Base-by-base conservation (phyloP, 1,140 invertebrate genomes). In the Plodia interpunctella region DNA sequence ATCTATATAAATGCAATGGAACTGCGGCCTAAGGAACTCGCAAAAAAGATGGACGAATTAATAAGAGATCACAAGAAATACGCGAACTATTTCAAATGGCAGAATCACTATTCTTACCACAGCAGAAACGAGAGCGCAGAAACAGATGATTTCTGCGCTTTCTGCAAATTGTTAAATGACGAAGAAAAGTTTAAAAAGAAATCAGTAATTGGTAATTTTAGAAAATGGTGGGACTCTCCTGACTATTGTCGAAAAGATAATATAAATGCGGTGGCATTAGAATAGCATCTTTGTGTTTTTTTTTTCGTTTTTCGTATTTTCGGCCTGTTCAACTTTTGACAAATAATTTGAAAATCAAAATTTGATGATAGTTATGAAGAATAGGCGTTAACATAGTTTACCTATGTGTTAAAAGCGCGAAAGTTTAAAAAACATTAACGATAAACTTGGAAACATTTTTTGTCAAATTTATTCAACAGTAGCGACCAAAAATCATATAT, bases 1-100 rank as follows among this genome's bases (percentile, higher is more conserved):
- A 80, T 79, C 13, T 88, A 88, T 55, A 60, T 88, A 17, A 79
- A 88, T 50, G 85, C 78, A 32, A 71, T 68, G 58, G 63, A 78
- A 44, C 54, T 83, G 3, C 79, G 78, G 8, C 25, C 56, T 5
- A 30, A 68, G 21, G 72, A 70, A 50, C 59, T 88, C 19, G 83
- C 76, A 0, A 58, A 59, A 1, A 74, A 72, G 57, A 86, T 88
- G 74, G 55, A 74, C 49, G 59, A 77, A 15, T 51, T 85, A 10
- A 85, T 88, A 13, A 59, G 68, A 21, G 65, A 78, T 60, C 70
- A 68, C 5, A 65, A 72, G 0, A 15, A 66, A 5, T 88, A 88
- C 35, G 61, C 68, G 1, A 65, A 83, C 17, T 85, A 73, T 60
- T 88, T 86, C 55, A 70, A 68, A 60, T 88, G 83, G 83, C 72